A percentile compares a stretch with the other conserved stretches of the same genome.
phyloP scores from a whole-genome alignment of 2,113 vertebrate species.

The Synodontis membranacea region DNA sequence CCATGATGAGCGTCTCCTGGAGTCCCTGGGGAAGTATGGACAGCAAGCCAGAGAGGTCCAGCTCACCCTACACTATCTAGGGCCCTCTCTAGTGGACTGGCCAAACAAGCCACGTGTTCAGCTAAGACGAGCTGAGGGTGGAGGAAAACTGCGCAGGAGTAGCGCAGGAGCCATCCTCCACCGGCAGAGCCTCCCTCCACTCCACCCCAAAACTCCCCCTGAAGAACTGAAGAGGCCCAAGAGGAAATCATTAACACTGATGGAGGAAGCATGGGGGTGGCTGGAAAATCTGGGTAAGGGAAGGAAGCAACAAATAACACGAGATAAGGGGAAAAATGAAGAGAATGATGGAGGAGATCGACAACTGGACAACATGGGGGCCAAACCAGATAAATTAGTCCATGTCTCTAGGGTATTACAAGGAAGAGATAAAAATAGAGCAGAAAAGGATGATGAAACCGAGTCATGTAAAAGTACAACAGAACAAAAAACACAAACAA shows the following conservation, averaged over 20 bases:
- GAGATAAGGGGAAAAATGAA: conserved; percentile 61
- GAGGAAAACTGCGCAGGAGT: conserved; percentile 47
- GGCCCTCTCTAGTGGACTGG: conserved; percentile 57
- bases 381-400: conserved; percentile 40
- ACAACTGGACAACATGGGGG: conserved; percentile 49
- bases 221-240: conserved; percentile 68
- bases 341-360: conserved; percentile 57
- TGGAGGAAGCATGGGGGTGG: conserved; percentile 78
- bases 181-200: conserved; percentile 72
- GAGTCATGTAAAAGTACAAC: neutral
- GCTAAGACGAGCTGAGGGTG: conserved; percentile 62
- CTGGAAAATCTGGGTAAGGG: conserved; percentile 72
- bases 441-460: neutral
- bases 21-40: conserved; percentile 73
- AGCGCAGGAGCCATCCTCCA: conserved; percentile 56
- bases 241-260: conserved; percentile 74
- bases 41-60: conserved; percentile 74
- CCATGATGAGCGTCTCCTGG: conserved; percentile 67
- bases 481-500: conserved; percentile 49
- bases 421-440: conserved; percentile 48
- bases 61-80: conserved; percentile 68
- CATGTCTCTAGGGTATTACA: conserved; percentile 25
- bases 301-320: conserved; percentile 62
- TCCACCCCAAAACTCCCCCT: conserved; percentile 55
- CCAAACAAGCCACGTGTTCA: conserved; percentile 58